These are phyloP conservation scores for Steinernema khuongi DNA, from an alignment of 1,140 invertebrate species.

Conservation along the genomic window DNA sequence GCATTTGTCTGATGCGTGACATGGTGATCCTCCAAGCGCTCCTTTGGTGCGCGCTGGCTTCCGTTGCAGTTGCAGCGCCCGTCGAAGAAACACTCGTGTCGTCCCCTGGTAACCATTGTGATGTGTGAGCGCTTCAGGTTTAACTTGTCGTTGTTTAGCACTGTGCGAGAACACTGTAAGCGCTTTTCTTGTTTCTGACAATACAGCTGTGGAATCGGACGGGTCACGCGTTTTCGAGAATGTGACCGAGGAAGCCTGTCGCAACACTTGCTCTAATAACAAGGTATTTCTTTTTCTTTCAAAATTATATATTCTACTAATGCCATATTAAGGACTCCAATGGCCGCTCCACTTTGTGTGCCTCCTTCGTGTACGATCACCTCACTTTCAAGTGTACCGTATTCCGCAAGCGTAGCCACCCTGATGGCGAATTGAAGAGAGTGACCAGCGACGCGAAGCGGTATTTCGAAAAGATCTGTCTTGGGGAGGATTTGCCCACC, in stretches of 20 bases:
- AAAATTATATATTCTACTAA: not conserved
- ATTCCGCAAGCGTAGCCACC: conserved; percentile 30
- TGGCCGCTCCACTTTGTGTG: conserved; percentile 31
- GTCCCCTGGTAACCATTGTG: not conserved
- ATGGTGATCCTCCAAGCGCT: conserved; percentile 10
- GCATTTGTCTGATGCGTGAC: not conserved
- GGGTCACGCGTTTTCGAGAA: conserved; percentile 29
- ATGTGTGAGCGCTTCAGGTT: not conserved
- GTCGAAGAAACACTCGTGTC: not conserved
- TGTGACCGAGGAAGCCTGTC: conserved; percentile 39
- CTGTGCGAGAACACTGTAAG: conserved; percentile 33
- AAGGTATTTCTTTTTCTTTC: conserved; percentile 15
- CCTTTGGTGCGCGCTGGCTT: not conserved
- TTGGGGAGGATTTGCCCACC: conserved; percentile 45
- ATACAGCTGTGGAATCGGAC: conserved; percentile 20
- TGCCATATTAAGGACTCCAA: conserved; percentile 31
- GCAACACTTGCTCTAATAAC: conserved; percentile 32
- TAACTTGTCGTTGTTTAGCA: conserved; percentile 20
- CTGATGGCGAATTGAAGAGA: conserved; percentile 25
- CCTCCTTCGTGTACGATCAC: conserved; percentile 41
- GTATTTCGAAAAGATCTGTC: conserved; percentile 55
- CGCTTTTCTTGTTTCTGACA: conserved; percentile 40
- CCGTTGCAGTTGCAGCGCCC: not conserved
- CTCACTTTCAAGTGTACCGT: conserved; percentile 34
- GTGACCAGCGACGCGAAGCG: conserved; percentile 36